These are phyloP conservation scores for Mirza zaza DNA, from an alignment of 2,113 vertebrate species.

Conservation along the genomic window DNA sequence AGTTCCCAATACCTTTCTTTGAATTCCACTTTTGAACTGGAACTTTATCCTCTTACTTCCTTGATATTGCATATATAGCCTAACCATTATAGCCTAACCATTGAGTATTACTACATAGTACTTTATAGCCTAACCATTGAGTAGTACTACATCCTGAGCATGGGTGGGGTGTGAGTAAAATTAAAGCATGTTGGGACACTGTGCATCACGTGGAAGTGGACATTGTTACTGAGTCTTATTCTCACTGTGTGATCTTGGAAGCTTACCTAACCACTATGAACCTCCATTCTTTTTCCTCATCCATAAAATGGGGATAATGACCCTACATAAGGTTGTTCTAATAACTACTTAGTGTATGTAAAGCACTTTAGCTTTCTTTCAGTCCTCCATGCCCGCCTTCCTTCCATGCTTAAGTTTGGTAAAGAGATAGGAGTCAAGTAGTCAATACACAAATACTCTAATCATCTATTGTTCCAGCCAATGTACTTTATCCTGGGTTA, in stretches of 20 bases:
- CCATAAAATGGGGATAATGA: not conserved
- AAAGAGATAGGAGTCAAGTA: not conserved
- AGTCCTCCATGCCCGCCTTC: not conserved
- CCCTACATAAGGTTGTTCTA: not conserved
- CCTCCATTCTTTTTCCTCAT: not conserved
- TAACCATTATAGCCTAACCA: not conserved
- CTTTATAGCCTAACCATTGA: not conserved
- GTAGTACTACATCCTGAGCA: not conserved
- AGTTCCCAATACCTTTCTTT: not conserved
- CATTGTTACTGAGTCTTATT: not conserved
- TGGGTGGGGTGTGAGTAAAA: not conserved
- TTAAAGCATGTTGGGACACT: not conserved
- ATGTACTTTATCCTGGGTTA: not conserved
- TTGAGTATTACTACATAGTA: not conserved
- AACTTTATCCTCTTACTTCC: not conserved
- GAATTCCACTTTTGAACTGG: not conserved
- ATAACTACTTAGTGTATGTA: not conserved
- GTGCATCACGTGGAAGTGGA: not conserved
- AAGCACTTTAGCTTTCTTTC: not conserved
- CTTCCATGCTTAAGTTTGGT: not conserved
- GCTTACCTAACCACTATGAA: not conserved
- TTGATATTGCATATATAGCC: not conserved
- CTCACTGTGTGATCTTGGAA: not conserved
- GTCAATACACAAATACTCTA: not conserved
- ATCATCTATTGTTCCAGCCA: not conserved